These are phyloP conservation scores for Pyxicephalus adspersus DNA, from an alignment of 2,113 vertebrate genomes.

Conservation along the genomic window DNA sequence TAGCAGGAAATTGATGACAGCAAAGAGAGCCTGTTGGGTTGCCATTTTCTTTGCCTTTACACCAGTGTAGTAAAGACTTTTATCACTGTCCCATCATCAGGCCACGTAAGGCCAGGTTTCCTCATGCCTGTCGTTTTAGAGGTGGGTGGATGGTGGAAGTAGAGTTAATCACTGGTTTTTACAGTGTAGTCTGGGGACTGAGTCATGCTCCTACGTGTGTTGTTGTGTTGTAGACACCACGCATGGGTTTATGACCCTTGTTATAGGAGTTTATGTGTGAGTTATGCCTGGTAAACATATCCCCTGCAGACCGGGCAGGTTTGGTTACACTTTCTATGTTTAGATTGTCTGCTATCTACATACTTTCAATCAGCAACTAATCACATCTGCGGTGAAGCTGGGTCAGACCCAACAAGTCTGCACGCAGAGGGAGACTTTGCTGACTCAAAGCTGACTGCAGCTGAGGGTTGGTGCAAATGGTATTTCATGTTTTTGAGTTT, in stretches of 20 bases:
- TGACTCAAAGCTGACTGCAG: too few relatives aligned
- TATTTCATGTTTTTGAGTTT: too few relatives aligned
- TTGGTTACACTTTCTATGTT: slow-evolving; percentile 44
- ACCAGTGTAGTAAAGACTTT: background rate
- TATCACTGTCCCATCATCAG: slow-evolving; percentile 7
- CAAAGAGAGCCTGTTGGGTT: background rate
- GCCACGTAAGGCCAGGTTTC: background rate
- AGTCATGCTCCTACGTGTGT: slow-evolving; percentile 13
- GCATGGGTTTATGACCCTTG: slow-evolving; percentile 45
- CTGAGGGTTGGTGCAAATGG: too few relatives aligned
- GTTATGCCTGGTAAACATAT: slow-evolving; percentile 20
- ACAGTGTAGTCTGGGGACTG: slow-evolving; percentile 3
- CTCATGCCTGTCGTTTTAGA: background rate
- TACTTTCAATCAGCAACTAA: slow-evolving; percentile 16
- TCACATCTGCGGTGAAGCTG: slow-evolving; percentile 27
- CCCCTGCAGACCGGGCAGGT: slow-evolving; percentile 2
- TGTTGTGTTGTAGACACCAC: slow-evolving; percentile 7
- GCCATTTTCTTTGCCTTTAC: background rate
- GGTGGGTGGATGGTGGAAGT: background rate
- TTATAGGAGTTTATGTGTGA: slow-evolving; percentile 21
- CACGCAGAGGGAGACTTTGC: background rate
- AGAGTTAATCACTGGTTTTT: slow-evolving; percentile 19
- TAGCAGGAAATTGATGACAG: background rate
- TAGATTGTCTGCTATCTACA: slow-evolving; percentile 44
- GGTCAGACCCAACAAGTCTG: slow-evolving; percentile 6